Percentiles rank a stretch among this genome's conserved stretches.
phyloP scores from a whole-genome alignment of 2,113 vertebrate species.

The Oplegnathus fasciatus region DNA sequence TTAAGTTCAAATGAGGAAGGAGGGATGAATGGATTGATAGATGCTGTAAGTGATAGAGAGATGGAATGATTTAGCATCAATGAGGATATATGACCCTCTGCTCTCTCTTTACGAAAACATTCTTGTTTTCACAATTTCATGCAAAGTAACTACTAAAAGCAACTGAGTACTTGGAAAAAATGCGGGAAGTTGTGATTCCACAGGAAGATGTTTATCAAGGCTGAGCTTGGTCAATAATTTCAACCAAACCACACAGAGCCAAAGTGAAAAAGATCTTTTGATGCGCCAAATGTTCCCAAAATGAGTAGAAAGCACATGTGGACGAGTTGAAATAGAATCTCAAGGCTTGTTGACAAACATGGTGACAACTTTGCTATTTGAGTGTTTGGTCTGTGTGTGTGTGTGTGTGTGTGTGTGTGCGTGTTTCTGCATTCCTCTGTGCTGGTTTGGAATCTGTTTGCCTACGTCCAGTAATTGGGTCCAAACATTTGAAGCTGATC shows the following conservation, averaged over 20 bases:
- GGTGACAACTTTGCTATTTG: slow-evolving; percentile 14
- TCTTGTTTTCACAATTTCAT: not conserved
- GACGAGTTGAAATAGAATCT: not conserved
- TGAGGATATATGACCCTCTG: not conserved
- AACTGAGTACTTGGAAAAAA: not conserved
- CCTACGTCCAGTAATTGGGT: not conserved
- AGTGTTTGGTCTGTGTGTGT: not conserved
- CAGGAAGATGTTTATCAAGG: not conserved
- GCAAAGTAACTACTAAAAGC: not conserved
- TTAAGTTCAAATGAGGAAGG: not conserved
- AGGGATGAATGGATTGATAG: not conserved
- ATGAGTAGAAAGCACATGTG: slow-evolving; percentile 1
- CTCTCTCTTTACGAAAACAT: not conserved
- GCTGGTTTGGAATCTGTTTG: slow-evolving; percentile 15
- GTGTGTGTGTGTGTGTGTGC: not conserved
- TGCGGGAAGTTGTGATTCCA: not conserved
- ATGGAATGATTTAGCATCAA: not conserved
- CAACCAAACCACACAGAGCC: not conserved
- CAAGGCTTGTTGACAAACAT: slow-evolving; percentile 10
- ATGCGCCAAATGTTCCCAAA: slow-evolving; percentile 9
- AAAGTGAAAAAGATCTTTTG: not conserved
- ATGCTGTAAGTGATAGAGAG: not conserved
- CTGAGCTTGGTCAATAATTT: not conserved
- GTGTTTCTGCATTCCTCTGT: slow-evolving; percentile 8
- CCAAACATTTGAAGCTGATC: slow-evolving; percentile 18